Conservation (phyloP, 2,888 invertebrate genomes). For the Gandaritis pyraliata region DNA sequence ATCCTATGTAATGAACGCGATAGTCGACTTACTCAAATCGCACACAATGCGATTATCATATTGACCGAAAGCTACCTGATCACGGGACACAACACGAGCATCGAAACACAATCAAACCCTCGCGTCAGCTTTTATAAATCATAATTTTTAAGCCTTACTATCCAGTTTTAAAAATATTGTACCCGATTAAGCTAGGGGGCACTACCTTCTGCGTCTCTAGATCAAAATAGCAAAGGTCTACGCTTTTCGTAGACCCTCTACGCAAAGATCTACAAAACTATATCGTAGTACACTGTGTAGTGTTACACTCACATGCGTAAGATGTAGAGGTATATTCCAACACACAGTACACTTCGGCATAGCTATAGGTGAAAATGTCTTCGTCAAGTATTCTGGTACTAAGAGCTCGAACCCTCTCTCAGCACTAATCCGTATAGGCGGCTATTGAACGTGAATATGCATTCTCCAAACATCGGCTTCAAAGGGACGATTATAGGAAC, state of each 20-base stretch:
- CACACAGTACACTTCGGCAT: constrained; percentile 6
- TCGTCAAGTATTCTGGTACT: constrained; percentile 47
- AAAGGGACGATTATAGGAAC: constrained; percentile 41
- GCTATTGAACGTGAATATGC: constrained; percentile 42
- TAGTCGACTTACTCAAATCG: constrained; percentile 78
- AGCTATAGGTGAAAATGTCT: constrained; percentile 38
- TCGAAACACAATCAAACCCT: constrained; percentile 46
- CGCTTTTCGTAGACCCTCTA: constrained; percentile 26
- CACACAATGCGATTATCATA: constrained; percentile 81
- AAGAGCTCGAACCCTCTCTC: constrained; percentile 39
- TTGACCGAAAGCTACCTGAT: constrained; percentile 65
- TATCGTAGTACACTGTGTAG: neutral
- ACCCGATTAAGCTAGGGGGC: too few relatives aligned
- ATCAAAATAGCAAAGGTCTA: constrained; percentile 1
- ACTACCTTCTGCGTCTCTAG: too few relatives aligned
- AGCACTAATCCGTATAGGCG: constrained; percentile 39
- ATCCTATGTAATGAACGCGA: constrained; percentile 79
- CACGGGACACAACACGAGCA: constrained; percentile 51
- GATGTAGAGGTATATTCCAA: neutral
- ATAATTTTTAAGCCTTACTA: too few relatives aligned
- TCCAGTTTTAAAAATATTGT: too few relatives aligned
- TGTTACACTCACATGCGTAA: neutral
- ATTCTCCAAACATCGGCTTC: constrained; percentile 40
- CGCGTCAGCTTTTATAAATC: too few relatives aligned
- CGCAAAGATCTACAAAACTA: constrained; percentile 3